These are phyloP conservation scores for Girardinichthys multiradiatus DNA, from an alignment of 2,113 vertebrate species.

Conservation along the genomic window DNA sequence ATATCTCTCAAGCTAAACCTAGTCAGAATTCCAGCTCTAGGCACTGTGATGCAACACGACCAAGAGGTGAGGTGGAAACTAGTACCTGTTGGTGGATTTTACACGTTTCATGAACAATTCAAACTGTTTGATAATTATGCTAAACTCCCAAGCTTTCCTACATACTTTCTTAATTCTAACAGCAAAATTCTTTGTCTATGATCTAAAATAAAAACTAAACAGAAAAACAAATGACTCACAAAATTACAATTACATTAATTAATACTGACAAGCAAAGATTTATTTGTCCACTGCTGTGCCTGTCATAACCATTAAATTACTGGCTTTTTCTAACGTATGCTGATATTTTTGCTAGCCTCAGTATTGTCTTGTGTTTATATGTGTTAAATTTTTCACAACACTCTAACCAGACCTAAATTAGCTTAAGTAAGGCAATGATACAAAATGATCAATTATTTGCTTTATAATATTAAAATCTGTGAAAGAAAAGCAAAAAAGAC, in stretches of 20 bases:
- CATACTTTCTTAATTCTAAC: no score
- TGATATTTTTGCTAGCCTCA: neutral
- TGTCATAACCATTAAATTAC: neutral
- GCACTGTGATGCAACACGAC: neutral
- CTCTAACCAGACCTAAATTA: no score
- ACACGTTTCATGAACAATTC: no score
- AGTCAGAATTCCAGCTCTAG: neutral
- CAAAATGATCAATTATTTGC: no score
- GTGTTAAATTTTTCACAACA: neutral
- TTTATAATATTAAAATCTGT: no score
- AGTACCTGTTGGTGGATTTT: no score
- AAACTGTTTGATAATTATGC: no score
- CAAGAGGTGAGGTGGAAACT: neutral
- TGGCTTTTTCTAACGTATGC: neutral
- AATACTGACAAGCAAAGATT: neutral
- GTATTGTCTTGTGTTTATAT: neutral
- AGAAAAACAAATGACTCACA: neutral
- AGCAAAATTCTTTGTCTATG: no score
- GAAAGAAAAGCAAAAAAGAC: no score
- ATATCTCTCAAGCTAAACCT: neutral
- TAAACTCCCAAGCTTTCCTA: no score
- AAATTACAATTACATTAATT: neutral
- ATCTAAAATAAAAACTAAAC: no score
- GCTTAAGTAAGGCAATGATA: no score
- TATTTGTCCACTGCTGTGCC: neutral